Percentiles rank a stretch among this genome's conserved stretches.
Evolutionary conservation across 2,113 vertebrate genomes (phyloP).

Genomic region (Tautogolabrus adspersus): DNA sequence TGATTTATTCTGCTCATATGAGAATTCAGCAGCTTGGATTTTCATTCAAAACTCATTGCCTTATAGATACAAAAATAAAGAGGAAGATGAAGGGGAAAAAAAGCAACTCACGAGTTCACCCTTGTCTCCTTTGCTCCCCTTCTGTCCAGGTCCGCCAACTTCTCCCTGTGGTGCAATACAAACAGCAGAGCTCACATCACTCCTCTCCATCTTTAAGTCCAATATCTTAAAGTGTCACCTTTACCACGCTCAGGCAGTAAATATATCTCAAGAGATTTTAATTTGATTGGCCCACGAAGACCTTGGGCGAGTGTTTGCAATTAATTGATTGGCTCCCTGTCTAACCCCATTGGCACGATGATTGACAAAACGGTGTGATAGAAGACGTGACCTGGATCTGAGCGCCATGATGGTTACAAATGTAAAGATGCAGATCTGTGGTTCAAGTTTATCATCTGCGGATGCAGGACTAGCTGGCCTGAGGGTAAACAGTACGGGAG

Average conservation of each 20-base stretch:
- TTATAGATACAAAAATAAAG: not conserved
- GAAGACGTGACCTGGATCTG: constrained; percentile 60
- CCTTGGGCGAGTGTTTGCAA: constrained; percentile 73
- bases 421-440: constrained; percentile 66
- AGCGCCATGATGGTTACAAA: constrained; percentile 54
- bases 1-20: constrained; percentile 37
- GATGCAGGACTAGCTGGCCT: constrained; percentile 25
- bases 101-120: constrained; percentile 92
- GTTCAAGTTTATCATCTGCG: not conserved
- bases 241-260: constrained; percentile 55
- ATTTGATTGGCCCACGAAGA: constrained; percentile 74
- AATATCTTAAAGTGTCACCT: constrained; percentile 67
- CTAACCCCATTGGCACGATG: constrained; percentile 69
- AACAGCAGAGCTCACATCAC: constrained; percentile 60
- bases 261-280: constrained; percentile 73
- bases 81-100: not conserved
- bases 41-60: not conserved
- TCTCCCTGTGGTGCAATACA: constrained; percentile 87
- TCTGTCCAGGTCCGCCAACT: constrained; percentile 96
- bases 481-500: constrained; percentile 20
- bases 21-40: constrained; percentile 23
- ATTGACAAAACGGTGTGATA: constrained; percentile 66
- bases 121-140: constrained; percentile 96
- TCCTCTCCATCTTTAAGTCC: constrained; percentile 40
- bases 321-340: constrained; percentile 78